Evolutionary conservation across 2,797 vertebrate genomes (phyloP).

Genomic region (Argya squamiceps): DNA sequence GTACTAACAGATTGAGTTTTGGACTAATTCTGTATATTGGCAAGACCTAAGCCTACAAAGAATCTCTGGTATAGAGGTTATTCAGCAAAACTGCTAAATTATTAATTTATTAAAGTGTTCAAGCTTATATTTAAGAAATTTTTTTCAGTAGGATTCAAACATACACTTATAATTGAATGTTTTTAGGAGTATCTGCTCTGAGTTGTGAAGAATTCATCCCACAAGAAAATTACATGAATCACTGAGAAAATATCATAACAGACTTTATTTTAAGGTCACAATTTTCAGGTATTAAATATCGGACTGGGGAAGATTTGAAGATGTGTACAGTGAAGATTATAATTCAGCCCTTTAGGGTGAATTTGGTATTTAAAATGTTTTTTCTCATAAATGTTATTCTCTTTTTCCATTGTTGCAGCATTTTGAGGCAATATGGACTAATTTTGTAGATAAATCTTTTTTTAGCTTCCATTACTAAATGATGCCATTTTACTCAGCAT

Average conservation of each 20-base stretch:
- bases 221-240: neutral
- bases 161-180: rapidly evolving
- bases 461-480: slow-evolving; percentile 35
- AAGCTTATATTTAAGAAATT: neutral
- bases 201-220: neutral
- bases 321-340: rapidly evolving
- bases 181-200: neutral
- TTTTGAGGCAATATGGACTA: neutral
- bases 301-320: neutral
- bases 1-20: neutral
- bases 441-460: slow-evolving; percentile 26
- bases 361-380: neutral
- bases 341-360: neutral
- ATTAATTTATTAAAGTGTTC: neutral
- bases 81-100: neutral
- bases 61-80: neutral
- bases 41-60: neutral
- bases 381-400: neutral
- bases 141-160: neutral
- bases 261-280: neutral
- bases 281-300: neutral
- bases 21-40: neutral
- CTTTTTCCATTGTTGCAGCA: neutral
- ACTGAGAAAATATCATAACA: neutral
- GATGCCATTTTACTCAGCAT: neutral